phyloP scores from a whole-genome alignment of 2,113 vertebrate genomes.

The Smithornis capensis region DNA sequence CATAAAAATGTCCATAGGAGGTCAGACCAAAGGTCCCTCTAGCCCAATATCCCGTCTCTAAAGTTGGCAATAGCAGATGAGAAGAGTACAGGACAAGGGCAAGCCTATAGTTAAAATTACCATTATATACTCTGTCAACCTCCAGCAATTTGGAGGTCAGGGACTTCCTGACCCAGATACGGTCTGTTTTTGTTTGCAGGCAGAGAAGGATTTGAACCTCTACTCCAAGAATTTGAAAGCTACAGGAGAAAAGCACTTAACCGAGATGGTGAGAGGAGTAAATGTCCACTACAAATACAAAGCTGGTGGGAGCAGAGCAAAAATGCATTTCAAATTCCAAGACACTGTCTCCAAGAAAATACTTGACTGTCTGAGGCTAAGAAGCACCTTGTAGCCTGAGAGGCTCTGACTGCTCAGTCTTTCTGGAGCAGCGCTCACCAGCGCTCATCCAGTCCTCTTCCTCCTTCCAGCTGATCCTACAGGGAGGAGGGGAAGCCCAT shows the following conservation, averaged over 20 bases:
- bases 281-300: not conserved
- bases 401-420: not conserved
- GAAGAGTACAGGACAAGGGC: not conserved
- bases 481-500: not conserved
- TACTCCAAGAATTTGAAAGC: slow-evolving; percentile 1
- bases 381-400: not conserved
- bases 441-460: not conserved
- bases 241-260: slow-evolving; percentile 3
- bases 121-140: not conserved
- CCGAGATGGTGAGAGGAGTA: not conserved
- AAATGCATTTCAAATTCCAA: not conserved
- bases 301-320: slow-evolving; percentile 4
- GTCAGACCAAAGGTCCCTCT: slow-evolving; percentile 36
- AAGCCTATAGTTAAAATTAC: slow-evolving; percentile 1
- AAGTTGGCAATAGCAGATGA: slow-evolving; percentile 3
- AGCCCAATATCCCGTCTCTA: not conserved
- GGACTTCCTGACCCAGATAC: slow-evolving; percentile 36
- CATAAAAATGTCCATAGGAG: slow-evolving; percentile 4
- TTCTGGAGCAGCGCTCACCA: not conserved
- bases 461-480: not conserved
- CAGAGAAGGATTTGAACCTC: not conserved
- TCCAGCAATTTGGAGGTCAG: slow-evolving; percentile 49
- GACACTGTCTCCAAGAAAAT: not conserved
- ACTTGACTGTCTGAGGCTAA: not conserved
- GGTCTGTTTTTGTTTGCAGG: slow-evolving; percentile 37